These are phyloP conservation scores for Anarsia innoxiella DNA, from an alignment of 2,888 invertebrate species.

Conservation along the genomic window DNA sequence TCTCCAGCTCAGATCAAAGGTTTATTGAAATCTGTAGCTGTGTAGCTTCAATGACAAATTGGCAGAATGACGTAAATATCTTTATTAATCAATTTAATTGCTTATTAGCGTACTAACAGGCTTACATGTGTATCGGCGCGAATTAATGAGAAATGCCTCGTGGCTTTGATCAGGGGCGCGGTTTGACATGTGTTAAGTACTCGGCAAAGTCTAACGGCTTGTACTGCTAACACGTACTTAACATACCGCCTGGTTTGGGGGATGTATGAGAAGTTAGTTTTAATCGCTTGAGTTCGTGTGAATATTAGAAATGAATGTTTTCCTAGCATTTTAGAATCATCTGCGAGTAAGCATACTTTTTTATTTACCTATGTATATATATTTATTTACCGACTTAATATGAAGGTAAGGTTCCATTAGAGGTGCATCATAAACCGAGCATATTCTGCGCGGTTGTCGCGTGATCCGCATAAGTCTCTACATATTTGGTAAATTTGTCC, in stretches of 20 bases:
- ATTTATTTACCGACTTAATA: too few relatives aligned
- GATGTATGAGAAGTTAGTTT: too few relatives aligned
- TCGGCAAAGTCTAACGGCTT: conserved; percentile 19
- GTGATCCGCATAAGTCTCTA: conserved; percentile 66
- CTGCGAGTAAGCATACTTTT: too few relatives aligned
- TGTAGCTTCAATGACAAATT: conserved; percentile 55
- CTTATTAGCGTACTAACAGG: conserved; percentile 58
- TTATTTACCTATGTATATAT: too few relatives aligned
- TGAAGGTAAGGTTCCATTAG: too few relatives aligned
- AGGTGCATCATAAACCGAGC: conserved; percentile 14
- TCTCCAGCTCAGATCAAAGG: conserved; percentile 57
- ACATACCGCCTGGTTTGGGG: too few relatives aligned
- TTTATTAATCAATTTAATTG: conserved; percentile 72
- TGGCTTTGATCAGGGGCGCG: conserved; percentile 44
- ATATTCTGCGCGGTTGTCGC: background rate
- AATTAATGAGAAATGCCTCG: conserved; percentile 48
- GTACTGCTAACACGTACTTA: too few relatives aligned
- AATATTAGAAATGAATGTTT: too few relatives aligned
- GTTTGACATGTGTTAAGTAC: conserved; percentile 22
- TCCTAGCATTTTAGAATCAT: too few relatives aligned
- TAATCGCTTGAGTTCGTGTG: too few relatives aligned
- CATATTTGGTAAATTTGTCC: conserved; percentile 71
- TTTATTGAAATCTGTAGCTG: conserved; percentile 37
- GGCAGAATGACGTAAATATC: conserved; percentile 57
- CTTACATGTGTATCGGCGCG: conserved; percentile 48